A percentile compares a stretch with the other conserved stretches of the same genome.
These are phyloP conservation scores for Riparia riparia DNA, from an alignment of 2,113 vertebrate genomes.

Conservation along the genomic window DNA sequence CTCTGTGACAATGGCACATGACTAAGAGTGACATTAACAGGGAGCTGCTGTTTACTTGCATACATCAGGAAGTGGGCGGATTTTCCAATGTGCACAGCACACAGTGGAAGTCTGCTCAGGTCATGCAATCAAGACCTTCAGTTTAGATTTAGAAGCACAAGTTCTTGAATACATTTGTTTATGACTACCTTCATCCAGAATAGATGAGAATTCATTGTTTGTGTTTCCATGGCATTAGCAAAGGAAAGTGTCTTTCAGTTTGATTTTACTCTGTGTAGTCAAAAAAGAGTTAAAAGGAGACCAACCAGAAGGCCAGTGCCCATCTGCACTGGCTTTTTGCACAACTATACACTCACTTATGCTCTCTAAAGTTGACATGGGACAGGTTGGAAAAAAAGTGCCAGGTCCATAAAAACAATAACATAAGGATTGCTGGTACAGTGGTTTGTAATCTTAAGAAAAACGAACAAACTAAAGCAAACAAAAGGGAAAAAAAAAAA, in stretches of 20 bases:
- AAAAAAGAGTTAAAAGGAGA: not conserved
- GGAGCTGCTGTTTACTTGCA: not conserved
- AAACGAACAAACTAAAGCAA: constrained; percentile 41
- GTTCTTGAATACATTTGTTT: not conserved
- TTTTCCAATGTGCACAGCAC: not conserved
- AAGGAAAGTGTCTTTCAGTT: not conserved
- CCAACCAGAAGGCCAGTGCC: not conserved
- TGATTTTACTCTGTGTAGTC: not conserved
- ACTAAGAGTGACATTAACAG: not conserved
- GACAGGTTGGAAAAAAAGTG: constrained; percentile 23
- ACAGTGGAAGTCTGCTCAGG: not conserved
- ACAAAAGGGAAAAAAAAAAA: constrained; percentile 3
- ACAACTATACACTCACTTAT: not conserved
- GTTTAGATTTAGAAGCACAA: not conserved
- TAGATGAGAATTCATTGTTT: not conserved
- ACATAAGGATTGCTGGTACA: constrained; percentile 36
- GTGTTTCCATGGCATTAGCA: not conserved
- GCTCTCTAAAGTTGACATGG: constrained; percentile 23
- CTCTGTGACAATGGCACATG: not conserved
- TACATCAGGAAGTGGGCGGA: not conserved
- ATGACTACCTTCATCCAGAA: not conserved
- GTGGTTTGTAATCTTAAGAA: constrained; percentile 69
- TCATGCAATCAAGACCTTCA: not conserved
- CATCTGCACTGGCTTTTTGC: not conserved
- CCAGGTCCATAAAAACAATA: constrained; percentile 32